Evolutionary conservation across 1,140 invertebrate species (phyloP).

Genomic region (Telenomus remus): DNA sequence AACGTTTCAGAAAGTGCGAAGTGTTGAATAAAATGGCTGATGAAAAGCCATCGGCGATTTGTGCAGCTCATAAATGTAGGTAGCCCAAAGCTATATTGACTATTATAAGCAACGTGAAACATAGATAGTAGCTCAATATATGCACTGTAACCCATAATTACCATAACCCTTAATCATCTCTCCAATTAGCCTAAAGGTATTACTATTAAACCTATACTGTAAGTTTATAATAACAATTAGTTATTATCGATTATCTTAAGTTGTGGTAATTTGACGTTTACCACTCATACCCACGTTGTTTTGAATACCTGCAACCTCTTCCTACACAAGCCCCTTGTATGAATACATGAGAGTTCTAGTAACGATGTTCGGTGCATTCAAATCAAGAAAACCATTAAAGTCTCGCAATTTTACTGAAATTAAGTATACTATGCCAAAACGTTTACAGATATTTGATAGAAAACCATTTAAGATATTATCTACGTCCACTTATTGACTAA

Average conservation of each 20-base stretch:
- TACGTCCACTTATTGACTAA: no score
- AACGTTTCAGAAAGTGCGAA: constrained; percentile 20
- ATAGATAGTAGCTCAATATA: constrained; percentile 62
- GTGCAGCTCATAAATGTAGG: constrained; percentile 66
- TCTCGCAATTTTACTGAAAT: no score
- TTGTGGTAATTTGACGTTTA: constrained; percentile 70
- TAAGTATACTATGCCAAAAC: no score
- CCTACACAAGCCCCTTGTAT: constrained; percentile 21
- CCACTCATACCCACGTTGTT: constrained; percentile 55
- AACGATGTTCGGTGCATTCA: no score
- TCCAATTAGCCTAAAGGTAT: constrained; percentile 76
- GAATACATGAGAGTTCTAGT: constrained; percentile 19
- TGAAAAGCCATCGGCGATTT: constrained; percentile 67
- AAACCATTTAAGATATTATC: no score
- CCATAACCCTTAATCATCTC: constrained; percentile 76
- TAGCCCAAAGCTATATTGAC: constrained; percentile 73
- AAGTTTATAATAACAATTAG: constrained; percentile 77
- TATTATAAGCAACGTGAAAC: constrained; percentile 68
- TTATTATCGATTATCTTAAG: constrained; percentile 70
- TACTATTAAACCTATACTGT: constrained; percentile 76
- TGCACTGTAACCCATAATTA: constrained; percentile 72
- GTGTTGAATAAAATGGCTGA: constrained; percentile 60
- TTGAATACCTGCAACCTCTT: constrained; percentile 40
- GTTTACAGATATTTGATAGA: no score
- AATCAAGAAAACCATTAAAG: no score